These are phyloP conservation scores for Atlantisia rogersi DNA, from an alignment of 2,113 vertebrate genomes.

Conservation along the genomic window DNA sequence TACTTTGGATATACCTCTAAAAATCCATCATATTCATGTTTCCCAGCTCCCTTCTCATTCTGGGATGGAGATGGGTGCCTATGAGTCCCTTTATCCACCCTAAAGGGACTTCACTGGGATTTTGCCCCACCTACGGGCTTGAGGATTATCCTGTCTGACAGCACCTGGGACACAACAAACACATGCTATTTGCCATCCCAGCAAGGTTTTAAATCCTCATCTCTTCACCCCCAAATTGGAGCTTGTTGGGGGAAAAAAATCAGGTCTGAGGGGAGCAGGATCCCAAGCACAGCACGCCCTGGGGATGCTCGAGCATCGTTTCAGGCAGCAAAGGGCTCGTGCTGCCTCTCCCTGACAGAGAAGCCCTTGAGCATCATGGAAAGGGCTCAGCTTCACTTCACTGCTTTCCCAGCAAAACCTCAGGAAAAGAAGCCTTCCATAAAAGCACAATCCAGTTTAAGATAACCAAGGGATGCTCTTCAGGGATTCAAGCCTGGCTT, in stretches of 20 bases:
- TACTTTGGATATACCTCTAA: background rate
- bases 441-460: background rate
- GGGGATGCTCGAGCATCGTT: fast-evolving
- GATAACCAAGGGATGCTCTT: fast-evolving
- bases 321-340: background rate
- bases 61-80: background rate
- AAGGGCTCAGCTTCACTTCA: background rate
- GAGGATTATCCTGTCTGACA: background rate
- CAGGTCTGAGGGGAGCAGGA: background rate
- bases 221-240: background rate
- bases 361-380: background rate
- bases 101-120: background rate
- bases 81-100: fast-evolving
- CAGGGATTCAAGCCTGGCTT: background rate
- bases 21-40: background rate
- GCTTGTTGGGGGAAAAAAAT: background rate
- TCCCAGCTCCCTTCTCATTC: background rate
- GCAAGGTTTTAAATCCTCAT: background rate
- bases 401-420: background rate
- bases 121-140: background rate
- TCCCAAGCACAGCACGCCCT: background rate
- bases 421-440: background rate
- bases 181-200: background rate
- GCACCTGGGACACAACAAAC: fast-evolving
- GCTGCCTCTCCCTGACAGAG: background rate